A percentile compares a stretch with the other conserved stretches of the same genome.
phyloP scores from a whole-genome alignment of 2,888 invertebrate genomes.

The Minunthozetes semirufus region DNA sequence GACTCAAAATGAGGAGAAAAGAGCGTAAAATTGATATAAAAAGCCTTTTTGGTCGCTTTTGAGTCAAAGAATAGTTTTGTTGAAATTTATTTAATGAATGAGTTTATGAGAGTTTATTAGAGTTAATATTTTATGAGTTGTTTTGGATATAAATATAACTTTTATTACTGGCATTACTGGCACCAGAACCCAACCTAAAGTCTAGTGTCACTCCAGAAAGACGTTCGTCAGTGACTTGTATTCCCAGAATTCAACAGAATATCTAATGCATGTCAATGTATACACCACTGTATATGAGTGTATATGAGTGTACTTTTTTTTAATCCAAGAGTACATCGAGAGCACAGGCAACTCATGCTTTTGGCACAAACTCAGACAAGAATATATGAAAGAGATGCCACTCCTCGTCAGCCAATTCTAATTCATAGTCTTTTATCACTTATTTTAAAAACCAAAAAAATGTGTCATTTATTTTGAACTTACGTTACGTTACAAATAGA shows the following conservation, averaged over 20 bases:
- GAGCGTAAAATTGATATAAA: no score
- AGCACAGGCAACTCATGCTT: no score
- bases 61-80: no score
- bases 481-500: no score
- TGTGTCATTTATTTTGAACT: slow-evolving; percentile 14
- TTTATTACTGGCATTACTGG: neutral
- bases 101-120: neutral
- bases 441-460: neutral
- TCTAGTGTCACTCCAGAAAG: neutral
- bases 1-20: neutral
- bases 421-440: neutral
- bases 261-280: no score
- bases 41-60: no score
- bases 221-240: no score
- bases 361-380: no score
- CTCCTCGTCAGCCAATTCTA: neutral
- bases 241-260: no score
- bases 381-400: neutral
- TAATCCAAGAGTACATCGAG: no score
- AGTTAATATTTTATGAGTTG: slow-evolving; percentile 13
- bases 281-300: neutral
- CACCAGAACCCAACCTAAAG: neutral
- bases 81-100: neutral
- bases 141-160: neutral
- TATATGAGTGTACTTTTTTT: neutral